Conservation (phyloP, 2,888 invertebrate genomes). For the Harpagoxenus sublaevis region DNA sequence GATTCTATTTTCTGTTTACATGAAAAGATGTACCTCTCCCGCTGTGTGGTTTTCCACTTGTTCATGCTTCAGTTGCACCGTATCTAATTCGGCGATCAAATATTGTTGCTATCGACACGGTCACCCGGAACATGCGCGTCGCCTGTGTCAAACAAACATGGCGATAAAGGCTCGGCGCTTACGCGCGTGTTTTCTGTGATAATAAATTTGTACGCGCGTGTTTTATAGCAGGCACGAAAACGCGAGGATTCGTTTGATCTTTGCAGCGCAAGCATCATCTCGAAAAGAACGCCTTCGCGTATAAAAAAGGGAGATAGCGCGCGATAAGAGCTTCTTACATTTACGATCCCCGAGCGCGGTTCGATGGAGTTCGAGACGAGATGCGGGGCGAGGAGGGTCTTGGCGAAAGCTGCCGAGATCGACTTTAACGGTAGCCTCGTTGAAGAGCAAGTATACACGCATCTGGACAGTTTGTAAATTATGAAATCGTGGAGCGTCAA, state of each 20-base stretch:
- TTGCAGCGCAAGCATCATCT: background rate
- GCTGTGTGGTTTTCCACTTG: background rate
- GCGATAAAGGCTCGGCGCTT: conserved; percentile 1
- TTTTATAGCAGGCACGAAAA: conserved; percentile 7
- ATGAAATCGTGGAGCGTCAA: background rate
- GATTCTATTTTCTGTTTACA: background rate
- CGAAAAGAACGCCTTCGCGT: background rate
- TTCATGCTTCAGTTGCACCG: background rate
- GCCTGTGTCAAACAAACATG: conserved; percentile 18
- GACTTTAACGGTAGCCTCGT: conserved; percentile 17
- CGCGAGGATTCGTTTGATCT: conserved; percentile 42
- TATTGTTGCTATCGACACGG: conserved; percentile 31
- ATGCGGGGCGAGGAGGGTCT: background rate
- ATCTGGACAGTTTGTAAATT: conserved; percentile 11
- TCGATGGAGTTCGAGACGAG: background rate
- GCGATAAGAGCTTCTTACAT: conserved; percentile 47
- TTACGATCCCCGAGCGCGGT: background rate
- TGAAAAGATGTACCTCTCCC: background rate
- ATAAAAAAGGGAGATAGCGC: conserved; percentile 46
- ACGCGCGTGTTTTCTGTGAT: conserved; percentile 21
- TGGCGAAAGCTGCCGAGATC: conserved; percentile 11
- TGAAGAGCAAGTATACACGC: background rate
- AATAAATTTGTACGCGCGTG: conserved; percentile 21
- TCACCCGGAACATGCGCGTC: background rate
- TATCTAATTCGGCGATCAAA: conserved; percentile 18